Evolutionary conservation across 1,140 invertebrate species (phyloP).

Genomic region (Cardiocondyla obscurior): DNA sequence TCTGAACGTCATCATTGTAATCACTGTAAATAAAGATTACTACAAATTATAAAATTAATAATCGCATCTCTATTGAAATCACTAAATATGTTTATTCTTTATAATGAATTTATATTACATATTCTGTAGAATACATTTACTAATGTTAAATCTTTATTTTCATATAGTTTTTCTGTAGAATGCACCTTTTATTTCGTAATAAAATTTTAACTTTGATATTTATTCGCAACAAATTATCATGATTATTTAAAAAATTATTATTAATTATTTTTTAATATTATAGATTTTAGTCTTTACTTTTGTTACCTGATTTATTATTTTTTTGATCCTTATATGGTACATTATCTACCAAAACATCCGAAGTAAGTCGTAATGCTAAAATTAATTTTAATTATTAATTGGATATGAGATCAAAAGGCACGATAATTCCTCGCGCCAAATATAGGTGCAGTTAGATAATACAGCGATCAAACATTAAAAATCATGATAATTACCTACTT

Average conservation of each 20-base stretch:
- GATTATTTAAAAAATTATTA: slow-evolving; percentile 20
- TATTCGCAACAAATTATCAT: slow-evolving; percentile 4
- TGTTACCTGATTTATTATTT: slow-evolving; percentile 33
- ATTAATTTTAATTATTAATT: slow-evolving; percentile 44
- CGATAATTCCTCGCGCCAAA: background rate
- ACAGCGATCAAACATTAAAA: too few relatives aligned
- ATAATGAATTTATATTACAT: background rate
- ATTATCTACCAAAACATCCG: slow-evolving; percentile 86
- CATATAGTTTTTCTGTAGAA: background rate
- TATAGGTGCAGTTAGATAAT: too few relatives aligned
- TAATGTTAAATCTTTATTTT: slow-evolving; percentile 6
- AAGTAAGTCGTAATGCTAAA: slow-evolving; percentile 84
- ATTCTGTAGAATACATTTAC: slow-evolving; percentile 12
- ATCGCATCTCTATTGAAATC: background rate
- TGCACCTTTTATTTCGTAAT: slow-evolving; percentile 15
- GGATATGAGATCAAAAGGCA: background rate
- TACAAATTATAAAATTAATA: background rate
- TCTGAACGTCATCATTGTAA: background rate
- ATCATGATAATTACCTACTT: slow-evolving; percentile 82
- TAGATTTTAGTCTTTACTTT: slow-evolving; percentile 14
- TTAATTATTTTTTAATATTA: background rate
- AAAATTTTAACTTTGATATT: slow-evolving; percentile 21
- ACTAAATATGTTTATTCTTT: background rate
- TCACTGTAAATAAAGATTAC: slow-evolving; percentile 38
- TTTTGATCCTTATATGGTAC: slow-evolving; percentile 82